phyloP scores from a whole-genome alignment of 2,113 vertebrate species.

The Nymphicus hollandicus region DNA sequence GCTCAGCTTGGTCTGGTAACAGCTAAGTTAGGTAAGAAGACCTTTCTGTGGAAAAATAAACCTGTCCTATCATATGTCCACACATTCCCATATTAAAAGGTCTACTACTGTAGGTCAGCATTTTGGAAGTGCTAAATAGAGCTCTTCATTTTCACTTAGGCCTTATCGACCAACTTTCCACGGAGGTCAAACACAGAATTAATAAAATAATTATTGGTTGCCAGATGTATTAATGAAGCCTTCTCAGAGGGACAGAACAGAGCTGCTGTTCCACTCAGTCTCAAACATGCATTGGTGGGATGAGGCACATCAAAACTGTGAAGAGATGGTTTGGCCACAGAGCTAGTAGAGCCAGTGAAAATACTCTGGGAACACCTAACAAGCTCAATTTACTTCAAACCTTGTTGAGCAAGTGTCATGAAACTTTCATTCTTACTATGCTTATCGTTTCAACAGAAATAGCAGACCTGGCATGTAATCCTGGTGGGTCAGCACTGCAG shows the following conservation, averaged over 20 bases:
- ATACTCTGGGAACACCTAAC: neutral
- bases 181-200: neutral
- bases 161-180: neutral
- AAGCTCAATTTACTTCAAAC: neutral
- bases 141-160: neutral
- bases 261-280: neutral
- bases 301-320: accelerated
- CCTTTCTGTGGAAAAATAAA: neutral
- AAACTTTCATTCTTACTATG: neutral
- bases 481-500: neutral
- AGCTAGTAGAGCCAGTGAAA: neutral
- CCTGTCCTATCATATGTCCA: neutral
- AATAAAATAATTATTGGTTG: neutral
- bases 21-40: neutral
- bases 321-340: neutral
- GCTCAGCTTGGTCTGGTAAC: neutral
- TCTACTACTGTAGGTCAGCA: neutral
- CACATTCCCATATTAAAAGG: neutral
- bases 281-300: neutral
- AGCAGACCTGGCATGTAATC: neutral
- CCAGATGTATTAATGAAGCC: neutral
- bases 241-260: neutral
- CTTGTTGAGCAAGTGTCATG: neutral
- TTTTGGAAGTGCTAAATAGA: neutral
- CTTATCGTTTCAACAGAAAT: neutral